Percentiles rank a stretch among this genome's conserved stretches.
phyloP scores from a whole-genome alignment of 2,888 invertebrate species.

The Microchrysa polita region DNA sequence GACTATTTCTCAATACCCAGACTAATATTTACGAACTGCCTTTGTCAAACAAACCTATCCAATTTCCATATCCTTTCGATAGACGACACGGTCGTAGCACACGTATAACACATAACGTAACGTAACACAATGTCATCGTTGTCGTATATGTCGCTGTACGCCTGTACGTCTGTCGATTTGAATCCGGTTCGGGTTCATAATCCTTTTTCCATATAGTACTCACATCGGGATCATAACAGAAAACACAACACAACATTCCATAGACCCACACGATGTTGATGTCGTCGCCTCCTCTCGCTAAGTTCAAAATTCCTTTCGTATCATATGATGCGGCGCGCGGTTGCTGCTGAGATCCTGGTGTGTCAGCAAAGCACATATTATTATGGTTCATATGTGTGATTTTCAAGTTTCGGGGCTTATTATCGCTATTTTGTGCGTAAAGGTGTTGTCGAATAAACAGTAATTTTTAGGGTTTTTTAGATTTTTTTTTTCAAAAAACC shows the following conservation, averaged over 20 bases:
- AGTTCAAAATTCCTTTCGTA: background rate
- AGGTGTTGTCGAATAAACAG: no score
- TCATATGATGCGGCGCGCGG: no score
- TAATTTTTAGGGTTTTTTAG: no score
- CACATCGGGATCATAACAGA: conserved; percentile 28
- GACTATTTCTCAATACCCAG: conserved; percentile 54
- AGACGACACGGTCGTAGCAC: conserved; percentile 38
- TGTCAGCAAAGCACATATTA: background rate
- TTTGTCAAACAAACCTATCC: conserved; percentile 54
- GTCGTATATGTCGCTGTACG: conserved; percentile 45
- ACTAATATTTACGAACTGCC: conserved; percentile 54
- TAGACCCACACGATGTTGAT: conserved; percentile 13
- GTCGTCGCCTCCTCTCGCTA: no score
- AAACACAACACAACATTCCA: background rate
- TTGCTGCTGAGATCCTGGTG: background rate
- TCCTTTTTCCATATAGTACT: conserved; percentile 36
- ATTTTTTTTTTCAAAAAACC: no score
- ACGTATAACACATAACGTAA: no score
- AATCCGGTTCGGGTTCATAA: conserved; percentile 33
- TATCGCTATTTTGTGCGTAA: background rate
- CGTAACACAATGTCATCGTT: conserved; percentile 37
- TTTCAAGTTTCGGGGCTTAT: background rate
- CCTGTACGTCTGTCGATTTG: conserved; percentile 21
- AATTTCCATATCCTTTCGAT: conserved; percentile 52
- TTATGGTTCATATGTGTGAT: conserved; percentile 1